These are phyloP conservation scores for Myripristis murdjan DNA, from an alignment of 2,797 vertebrate genomes.

Conservation along the genomic window DNA sequence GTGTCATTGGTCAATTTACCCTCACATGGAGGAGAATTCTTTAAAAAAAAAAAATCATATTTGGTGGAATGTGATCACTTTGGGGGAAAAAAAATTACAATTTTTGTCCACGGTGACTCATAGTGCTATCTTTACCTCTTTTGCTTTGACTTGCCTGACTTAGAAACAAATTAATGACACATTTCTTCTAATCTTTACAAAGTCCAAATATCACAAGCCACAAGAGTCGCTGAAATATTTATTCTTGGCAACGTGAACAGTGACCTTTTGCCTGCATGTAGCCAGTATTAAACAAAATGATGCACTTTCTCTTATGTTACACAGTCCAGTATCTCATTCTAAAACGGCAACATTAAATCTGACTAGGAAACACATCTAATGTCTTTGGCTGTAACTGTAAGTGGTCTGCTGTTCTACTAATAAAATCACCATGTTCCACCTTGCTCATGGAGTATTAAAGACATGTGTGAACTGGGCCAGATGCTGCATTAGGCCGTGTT, in stretches of 20 bases:
- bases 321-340: slow-evolving; percentile 32
- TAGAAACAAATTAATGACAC: too few species aligned
- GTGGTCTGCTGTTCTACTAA: slow-evolving; percentile 24
- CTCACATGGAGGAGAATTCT: too few species aligned
- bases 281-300: slow-evolving; percentile 41
- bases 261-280: slow-evolving; percentile 9
- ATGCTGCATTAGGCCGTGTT: slow-evolving; percentile 61
- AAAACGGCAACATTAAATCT: slow-evolving; percentile 24
- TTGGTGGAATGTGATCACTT: too few species aligned
- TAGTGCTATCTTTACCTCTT: too few species aligned
- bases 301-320: slow-evolving; percentile 37
- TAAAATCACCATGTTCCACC: slow-evolving; percentile 40
- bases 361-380: slow-evolving; percentile 22
- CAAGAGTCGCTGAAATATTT: slow-evolving; percentile 33
- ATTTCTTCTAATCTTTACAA: too few species aligned
- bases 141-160: too few species aligned
- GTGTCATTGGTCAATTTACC: too few species aligned
- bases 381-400: not conserved
- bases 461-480: slow-evolving; percentile 51
- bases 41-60: too few species aligned
- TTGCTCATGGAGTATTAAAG: slow-evolving; percentile 66
- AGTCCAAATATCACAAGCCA: too few species aligned
- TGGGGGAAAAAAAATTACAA: too few species aligned
- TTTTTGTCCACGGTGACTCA: too few species aligned
- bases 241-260: slow-evolving; percentile 34